Evolutionary conservation across 2,113 vertebrate genomes (phyloP), one percentile per base, ranked within the genome.

Genomic region (Clarias gariepinus): DNA sequence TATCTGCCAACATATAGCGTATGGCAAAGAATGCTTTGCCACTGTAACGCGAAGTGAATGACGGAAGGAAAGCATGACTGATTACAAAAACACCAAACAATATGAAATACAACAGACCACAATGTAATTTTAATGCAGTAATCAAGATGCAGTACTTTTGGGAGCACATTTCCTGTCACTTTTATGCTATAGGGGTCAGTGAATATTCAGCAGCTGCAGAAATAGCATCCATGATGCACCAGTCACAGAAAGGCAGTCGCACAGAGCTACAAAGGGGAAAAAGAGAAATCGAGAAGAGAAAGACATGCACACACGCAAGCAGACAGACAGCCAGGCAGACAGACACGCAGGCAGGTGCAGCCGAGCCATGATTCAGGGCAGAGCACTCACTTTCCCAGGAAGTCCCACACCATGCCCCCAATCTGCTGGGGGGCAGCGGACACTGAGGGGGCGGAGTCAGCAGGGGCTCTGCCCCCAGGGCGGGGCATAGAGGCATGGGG

Each of bases 311-410:
- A 41, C 47, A 76, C 5, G 13, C 53, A 78, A 19, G n/a, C 12
- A 85, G 73, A 30, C 30, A 64, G 82, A 73, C 52, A 57, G 41
- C 11, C 13, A 85, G 58, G 41, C 47, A 47, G 28, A 25, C 18
- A 81, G 63, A 79, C 77, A 92, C 89, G 90, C 88, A 91, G 87
- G 82, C 63, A 82, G 81, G 74, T 76, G 55, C 91, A 94, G 92
- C 93, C 84, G 91, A 93, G 92, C 92, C 91, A 82, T 92, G 92
- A 94, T 87, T 93, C 92, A 93, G 93, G 93, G 94, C 93, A 96
- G 89, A 93, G 91, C 92, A 94, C 93, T 95, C 89, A 90, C 94
- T 95, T 95, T 95, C 95, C 94, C 94, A 95, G 93, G 94, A 95
- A 94, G 92, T 90, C 92, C 92, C 91, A 91, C 92, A 95, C 91